Evolutionary conservation across 2,113 vertebrate species (phyloP), one percentile per base, ranked within the genome.

Genomic region (Zosterops borbonicus): DNA sequence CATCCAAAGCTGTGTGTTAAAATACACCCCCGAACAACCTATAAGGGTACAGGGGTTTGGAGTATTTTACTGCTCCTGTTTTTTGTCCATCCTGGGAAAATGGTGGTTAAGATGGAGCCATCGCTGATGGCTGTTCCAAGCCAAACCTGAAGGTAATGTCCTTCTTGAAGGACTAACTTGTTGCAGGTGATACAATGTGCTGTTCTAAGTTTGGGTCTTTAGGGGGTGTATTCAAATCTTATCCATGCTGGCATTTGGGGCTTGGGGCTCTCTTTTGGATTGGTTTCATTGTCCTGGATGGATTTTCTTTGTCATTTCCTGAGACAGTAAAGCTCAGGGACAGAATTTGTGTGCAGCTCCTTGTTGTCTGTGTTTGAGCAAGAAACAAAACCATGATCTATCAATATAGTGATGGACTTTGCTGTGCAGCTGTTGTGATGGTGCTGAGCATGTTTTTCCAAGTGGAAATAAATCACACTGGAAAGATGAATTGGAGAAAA

Each of bases 401-500:
- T 63, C 74, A 23, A 11, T 28, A 7, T 2, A 37, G 64, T 19
- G 62, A 64, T 11, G 49, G 65, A 24, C 77, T 82, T 70, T 6
- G 8, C 60, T 64, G 41, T 84, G 70, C 83, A 52, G 69, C 21
- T 8, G 28, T 35, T 60, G 53, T 60, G 83, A 52, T 94, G 89
- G 56, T 71, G 52, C 77, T 47, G 44, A 81, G 53, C 52, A 22
- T 53, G 31, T 78, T 94, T 60, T 70, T 82, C 60, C 23, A 60
- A 68, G 62, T 39, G 65, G 65, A 46, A 82, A 87, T 84, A 60
- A 90, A 87, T 92, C 91, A 78, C 47, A 31, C 65, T 73, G 59
- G 64, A 63, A 70, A 91, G 83, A 63, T 35, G 78, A 78, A 82
- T 6, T 31, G 44, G 22, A 78, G 49, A 76, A 87, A 89, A 91